phyloP scores from a whole-genome alignment of 2,113 vertebrate genomes.

The Piaya cayana region DNA sequence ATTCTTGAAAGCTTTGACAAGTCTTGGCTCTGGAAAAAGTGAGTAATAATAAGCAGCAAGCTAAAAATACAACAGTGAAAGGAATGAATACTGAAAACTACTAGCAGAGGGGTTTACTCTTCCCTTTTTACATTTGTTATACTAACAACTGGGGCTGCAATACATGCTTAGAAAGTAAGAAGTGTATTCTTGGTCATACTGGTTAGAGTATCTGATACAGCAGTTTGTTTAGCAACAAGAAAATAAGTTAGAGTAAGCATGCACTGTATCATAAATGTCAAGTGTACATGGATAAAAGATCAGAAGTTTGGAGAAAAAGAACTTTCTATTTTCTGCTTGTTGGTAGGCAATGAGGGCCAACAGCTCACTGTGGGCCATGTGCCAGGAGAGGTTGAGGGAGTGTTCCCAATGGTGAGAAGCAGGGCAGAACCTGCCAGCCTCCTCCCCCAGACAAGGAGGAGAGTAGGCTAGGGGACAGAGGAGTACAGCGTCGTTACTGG shows the following conservation, averaged over 20 bases:
- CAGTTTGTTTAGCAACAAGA: not conserved
- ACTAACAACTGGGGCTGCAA: not conserved
- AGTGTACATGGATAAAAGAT: not conserved
- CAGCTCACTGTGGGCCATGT: not conserved
- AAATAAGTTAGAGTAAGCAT: not conserved
- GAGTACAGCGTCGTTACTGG: not conserved
- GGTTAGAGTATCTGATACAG: not conserved
- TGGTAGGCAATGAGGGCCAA: rapidly evolving
- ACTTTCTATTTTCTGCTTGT: not conserved
- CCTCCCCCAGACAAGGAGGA: not conserved
- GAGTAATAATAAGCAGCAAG: constrained; percentile 3
- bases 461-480: not conserved
- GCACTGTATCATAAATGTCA: not conserved
- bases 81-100: not conserved
- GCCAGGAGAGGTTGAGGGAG: rapidly evolving
- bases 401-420: no score
- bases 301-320: not conserved
- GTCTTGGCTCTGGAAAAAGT: not conserved
- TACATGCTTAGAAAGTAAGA: not conserved
- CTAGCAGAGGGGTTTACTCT: not conserved
- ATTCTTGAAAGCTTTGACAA: constrained; percentile 16
- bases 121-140: not conserved
- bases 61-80: constrained; percentile 2
- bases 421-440: not conserved
- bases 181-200: not conserved